A percentile compares a stretch with the other conserved stretches of the same genome.
Conservation (phyloP, 2,113 vertebrate genomes). For the Microtus pennsylvanicus region DNA sequence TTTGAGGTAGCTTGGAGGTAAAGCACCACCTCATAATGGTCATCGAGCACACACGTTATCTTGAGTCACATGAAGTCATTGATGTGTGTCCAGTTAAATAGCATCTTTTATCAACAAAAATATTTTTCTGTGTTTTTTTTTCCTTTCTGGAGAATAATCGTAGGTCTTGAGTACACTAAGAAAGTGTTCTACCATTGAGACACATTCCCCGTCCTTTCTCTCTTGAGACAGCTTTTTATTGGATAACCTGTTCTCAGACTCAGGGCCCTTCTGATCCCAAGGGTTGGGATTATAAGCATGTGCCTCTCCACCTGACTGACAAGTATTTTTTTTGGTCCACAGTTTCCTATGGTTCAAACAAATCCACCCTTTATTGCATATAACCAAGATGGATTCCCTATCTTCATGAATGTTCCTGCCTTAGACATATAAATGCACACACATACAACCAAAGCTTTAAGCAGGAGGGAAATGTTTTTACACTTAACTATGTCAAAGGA, state of each 20-base stretch:
- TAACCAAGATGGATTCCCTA: slow-evolving; percentile 31
- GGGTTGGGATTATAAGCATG: not conserved
- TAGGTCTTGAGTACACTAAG: not conserved
- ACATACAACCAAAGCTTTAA: slow-evolving; percentile 14
- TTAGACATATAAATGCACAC: not conserved
- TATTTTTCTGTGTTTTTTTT: not conserved
- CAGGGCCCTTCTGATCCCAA: not conserved
- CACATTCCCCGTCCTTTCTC: not conserved
- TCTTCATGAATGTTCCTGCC: not conserved
- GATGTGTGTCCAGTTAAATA: not conserved
- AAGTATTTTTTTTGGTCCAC: not conserved
- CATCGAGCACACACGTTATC: not conserved
- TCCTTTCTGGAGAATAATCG: not conserved
- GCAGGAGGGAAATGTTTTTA: not conserved
- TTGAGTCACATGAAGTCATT: not conserved
- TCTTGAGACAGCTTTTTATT: not conserved
- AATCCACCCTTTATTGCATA: not conserved
- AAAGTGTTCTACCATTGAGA: not conserved
- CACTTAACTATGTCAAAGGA: not conserved
- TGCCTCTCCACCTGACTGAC: not conserved
- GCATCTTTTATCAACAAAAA: not conserved
- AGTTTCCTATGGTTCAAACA: not conserved
- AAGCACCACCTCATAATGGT: not conserved
- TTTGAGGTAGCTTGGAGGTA: not conserved
- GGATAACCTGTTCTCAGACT: not conserved